Evolutionary conservation across 2,113 vertebrate genomes (phyloP), one percentile per base, ranked within the genome.

Genomic region (Spilogale gracilis): DNA sequence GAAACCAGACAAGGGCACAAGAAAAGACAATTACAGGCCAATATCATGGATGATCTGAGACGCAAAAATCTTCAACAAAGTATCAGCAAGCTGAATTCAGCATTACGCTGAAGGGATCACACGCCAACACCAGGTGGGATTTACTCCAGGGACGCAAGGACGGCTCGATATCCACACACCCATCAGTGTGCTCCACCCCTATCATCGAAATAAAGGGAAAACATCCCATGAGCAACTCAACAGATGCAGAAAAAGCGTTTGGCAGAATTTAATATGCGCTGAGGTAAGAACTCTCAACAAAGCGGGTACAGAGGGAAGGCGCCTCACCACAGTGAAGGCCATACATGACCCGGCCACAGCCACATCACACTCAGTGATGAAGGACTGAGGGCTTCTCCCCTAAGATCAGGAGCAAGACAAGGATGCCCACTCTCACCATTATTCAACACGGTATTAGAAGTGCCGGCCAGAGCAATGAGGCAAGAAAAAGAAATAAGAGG

Each of bases 181-280:
- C 8, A 2, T 30, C 48, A 32, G 5, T 9, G 4, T 32, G 48
- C 10, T 18, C 16, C 16, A 52, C 48, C 14, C 14, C 0, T 11
- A 10, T 32, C 32, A 52, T 10, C 76, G 3, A 79, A 52, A 32
- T 20, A 11, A 79, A 79, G 16, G 27, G 6, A 32, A 17, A 32
- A 79, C 30, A 79, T 9, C 48, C 16, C 14, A 18, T 2, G 27
- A 79, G 17, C 76, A 52, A 10, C 27, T 11, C 48, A 17, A 32
- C 2, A 79, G 76, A 52, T 18, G 27, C 48, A 79, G 27, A 32
- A 32, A 52, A 52, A 52, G 48, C 76, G 32, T 32, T 5, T 79
- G 48, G 52, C 76, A 32, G 32, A 52, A 52, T 52, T 9, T 32
- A 32, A 6, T 14, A 79, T 52, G 25, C 9, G 4, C 6, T 79